Conservation (phyloP, 2,797 vertebrate species). For the Huso huso region DNA sequence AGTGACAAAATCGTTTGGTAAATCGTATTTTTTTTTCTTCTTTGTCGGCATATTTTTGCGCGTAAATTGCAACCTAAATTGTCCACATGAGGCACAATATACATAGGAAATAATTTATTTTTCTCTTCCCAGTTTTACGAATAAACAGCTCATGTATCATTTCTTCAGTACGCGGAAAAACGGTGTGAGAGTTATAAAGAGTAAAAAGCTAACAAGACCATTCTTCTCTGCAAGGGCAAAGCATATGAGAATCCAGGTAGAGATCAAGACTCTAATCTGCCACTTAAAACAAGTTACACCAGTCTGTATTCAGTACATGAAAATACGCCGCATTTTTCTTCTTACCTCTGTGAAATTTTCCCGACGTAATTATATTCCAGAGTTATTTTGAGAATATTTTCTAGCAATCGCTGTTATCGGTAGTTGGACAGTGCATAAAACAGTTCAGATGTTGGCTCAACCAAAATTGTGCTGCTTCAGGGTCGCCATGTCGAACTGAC, state of each 20-base stretch:
- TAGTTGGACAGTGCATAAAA: slow-evolving; percentile 4
- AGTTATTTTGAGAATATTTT: slow-evolving; percentile 32
- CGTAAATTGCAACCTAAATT: slow-evolving; percentile 8
- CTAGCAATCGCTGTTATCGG: slow-evolving; percentile 25
- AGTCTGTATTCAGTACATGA: slow-evolving; percentile 37
- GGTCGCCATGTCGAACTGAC: slow-evolving; percentile 67
- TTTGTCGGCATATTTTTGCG: too few species aligned
- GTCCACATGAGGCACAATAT: slow-evolving; percentile 4
- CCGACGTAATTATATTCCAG: slow-evolving; percentile 28
- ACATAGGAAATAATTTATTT: slow-evolving; percentile 6
- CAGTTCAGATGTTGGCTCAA: slow-evolving; percentile 34
- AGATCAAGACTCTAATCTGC: slow-evolving; percentile 43
- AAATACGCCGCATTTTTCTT: slow-evolving; percentile 23
- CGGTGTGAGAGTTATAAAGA: too few species aligned
- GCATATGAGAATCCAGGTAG: slow-evolving; percentile 28
- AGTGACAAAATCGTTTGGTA: too few species aligned
- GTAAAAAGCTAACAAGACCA: background rate
- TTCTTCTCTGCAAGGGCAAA: slow-evolving; percentile 34
- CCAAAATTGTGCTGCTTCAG: slow-evolving; percentile 37
- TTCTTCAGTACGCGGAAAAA: background rate
- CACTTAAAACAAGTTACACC: slow-evolving; percentile 54
- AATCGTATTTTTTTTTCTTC: too few species aligned
- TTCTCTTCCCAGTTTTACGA: slow-evolving; percentile 1
- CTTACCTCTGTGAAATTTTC: slow-evolving; percentile 37
- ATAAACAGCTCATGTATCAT: background rate